These are phyloP conservation scores for Fulica atra DNA, from an alignment of 2,113 vertebrate species.

Conservation along the genomic window DNA sequence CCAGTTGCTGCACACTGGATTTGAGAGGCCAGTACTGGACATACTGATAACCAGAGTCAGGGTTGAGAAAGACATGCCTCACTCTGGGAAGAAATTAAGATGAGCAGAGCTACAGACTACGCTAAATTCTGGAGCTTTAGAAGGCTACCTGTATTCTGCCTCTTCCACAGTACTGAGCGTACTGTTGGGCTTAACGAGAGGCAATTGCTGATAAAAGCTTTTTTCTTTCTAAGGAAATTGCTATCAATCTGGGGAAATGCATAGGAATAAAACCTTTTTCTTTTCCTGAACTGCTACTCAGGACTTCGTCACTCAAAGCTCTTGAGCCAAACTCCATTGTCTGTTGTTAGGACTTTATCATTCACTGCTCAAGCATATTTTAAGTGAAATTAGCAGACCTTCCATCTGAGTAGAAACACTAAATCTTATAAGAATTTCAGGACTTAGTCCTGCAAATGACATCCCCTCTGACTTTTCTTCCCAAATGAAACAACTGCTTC, in stretches of 20 bases:
- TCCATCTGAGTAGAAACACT: neutral
- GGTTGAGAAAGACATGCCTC: neutral
- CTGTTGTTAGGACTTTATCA: neutral
- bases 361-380: neutral
- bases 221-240: neutral
- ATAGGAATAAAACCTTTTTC: neutral
- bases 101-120: neutral
- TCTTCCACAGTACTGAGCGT: neutral
- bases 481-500: neutral
- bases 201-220: neutral
- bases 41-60: neutral
- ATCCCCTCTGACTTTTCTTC: neutral
- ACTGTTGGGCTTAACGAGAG: neutral
- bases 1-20: neutral
- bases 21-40: neutral
- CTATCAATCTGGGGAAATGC: neutral
- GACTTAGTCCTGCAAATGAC: neutral
- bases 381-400: neutral
- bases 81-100: neutral
- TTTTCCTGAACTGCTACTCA: neutral
- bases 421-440: neutral
- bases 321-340: neutral
- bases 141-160: neutral
- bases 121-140: neutral
- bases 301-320: neutral